Conservation (phyloP, 2,113 vertebrate genomes). For the Gallinago jamesoni region DNA sequence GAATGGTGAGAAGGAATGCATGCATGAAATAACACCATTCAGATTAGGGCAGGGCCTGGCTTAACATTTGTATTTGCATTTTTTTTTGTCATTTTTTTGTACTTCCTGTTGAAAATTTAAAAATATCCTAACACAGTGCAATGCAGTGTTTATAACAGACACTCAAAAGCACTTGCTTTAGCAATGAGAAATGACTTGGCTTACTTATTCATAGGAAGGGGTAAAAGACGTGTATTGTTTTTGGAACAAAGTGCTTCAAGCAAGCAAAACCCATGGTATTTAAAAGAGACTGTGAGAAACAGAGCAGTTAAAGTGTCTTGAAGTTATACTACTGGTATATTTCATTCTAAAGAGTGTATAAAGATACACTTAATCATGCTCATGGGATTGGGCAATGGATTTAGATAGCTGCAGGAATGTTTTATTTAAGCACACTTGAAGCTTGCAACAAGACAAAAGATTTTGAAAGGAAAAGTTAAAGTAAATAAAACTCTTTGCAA, state of each 20-base stretch:
- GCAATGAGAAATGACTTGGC: not conserved
- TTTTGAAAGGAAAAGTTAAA: not conserved
- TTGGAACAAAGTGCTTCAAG: conserved; percentile 1
- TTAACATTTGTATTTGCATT: not conserved
- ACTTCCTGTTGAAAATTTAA: not conserved
- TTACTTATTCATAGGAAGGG: not conserved
- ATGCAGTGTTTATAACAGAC: not conserved
- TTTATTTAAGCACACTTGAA: conserved; percentile 14
- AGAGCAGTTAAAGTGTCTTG: conserved; percentile 34
- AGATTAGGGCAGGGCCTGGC: not conserved
- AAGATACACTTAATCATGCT: not conserved
- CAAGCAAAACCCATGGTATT: not conserved
- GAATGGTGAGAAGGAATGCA: not conserved
- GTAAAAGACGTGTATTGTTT: not conserved
- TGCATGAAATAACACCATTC: not conserved
- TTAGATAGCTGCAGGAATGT: not conserved
- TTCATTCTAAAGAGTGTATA: not conserved
- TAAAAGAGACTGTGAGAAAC: conserved; percentile 1
- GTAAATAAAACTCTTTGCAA: not conserved
- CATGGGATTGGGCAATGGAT: not conserved
- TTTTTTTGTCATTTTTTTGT: not conserved
- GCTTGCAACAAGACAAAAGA: not conserved
- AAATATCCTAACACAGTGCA: not conserved
- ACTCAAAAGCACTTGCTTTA: conserved; percentile 7
- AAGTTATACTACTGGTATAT: conserved; percentile 19